phyloP scores from a whole-genome alignment of 1,140 invertebrate species.

The Drosophila teissieri region DNA sequence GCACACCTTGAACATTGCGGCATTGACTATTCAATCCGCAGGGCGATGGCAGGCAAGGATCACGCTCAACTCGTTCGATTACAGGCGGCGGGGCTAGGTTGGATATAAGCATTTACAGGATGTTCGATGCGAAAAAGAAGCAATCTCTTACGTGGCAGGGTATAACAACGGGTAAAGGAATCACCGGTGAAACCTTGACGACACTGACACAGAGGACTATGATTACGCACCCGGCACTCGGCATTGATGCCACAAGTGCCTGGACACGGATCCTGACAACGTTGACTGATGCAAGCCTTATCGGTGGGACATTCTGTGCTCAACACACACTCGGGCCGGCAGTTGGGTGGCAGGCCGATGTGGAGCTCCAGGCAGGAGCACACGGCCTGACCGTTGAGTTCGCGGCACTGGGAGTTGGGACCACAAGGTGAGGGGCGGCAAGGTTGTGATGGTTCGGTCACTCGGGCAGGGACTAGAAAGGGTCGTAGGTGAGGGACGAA shows the following conservation, averaged over 20 bases:
- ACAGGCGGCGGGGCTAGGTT: constrained; percentile 62
- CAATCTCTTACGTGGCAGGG: constrained; percentile 86
- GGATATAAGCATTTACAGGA: background rate
- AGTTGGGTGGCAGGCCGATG: constrained; percentile 88
- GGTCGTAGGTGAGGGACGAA: constrained; percentile 16
- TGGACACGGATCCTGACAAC: constrained; percentile 88
- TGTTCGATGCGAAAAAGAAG: background rate
- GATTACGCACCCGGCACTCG: constrained; percentile 89
- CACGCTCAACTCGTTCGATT: constrained; percentile 85
- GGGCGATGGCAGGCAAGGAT: constrained; percentile 90
- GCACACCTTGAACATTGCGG: constrained; percentile 89
- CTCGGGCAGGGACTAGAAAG: constrained; percentile 65
- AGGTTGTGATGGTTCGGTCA: constrained; percentile 84
- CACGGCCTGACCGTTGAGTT: constrained; percentile 87
- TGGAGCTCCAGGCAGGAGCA: constrained; percentile 88
- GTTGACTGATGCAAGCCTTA: constrained; percentile 89
- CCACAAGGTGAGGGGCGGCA: constrained; percentile 89
- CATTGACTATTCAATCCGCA: constrained; percentile 91
- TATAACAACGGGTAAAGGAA: constrained; percentile 88
- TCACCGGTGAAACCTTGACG: constrained; percentile 88
- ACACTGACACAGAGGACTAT: constrained; percentile 89
- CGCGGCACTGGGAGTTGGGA: constrained; percentile 87
- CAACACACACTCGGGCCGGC: constrained; percentile 88
- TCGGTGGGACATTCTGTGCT: constrained; percentile 88
- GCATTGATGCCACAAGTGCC: constrained; percentile 90